Base-by-base conservation (phyloP, 2,797 vertebrate genomes). In the Micromesistius poutassou region DNA sequence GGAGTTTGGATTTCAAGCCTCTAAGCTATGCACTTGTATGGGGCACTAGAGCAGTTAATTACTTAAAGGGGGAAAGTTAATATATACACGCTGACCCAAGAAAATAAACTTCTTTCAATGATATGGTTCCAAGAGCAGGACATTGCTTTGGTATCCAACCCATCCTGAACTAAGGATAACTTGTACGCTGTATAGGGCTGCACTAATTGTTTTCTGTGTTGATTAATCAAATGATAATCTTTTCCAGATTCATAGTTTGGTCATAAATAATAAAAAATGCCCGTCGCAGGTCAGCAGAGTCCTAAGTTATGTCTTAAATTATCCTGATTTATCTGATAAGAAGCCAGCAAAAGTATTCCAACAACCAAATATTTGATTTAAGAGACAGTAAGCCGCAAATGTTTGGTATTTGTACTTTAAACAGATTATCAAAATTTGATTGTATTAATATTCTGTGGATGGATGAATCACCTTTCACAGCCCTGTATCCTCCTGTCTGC, bases 1-100 rank as follows among this genome's bases (percentile, higher is more conserved):
- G 36, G 71, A 35, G 81, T 76, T 55, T 68, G 33, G 71, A 72
- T 83, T 77, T 40, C 6, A 73, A 62, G 28, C 35, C 75, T 31
- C 22, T 12, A 74, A 68, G 28, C 72, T 55, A 25, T 25, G 28
- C 28, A 16, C 70, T 71, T 33, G 70, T 31, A 33, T 28, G 55
- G 78, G 73, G 66, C 74, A 79, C 30, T 46, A 16, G 31, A 10
- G 33, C 72, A 62, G 12, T 33, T 71, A 71, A 71, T 71, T 30
- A 71, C 70, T 30, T 28, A 71, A 71, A 30, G 31, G 70, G 13
- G 16, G 33, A 16, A 71, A 16, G 1, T 31, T 14, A 16, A 71
- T 71, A 71, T 33, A 71, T 71, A 30, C 31, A 71, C 0, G 31
- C 14, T 14, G 70, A 30, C 62, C 5, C n/a, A 68, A 28, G 25